Base-by-base conservation (phyloP, 2,888 invertebrate species). In the Sialis lutaria region DNA sequence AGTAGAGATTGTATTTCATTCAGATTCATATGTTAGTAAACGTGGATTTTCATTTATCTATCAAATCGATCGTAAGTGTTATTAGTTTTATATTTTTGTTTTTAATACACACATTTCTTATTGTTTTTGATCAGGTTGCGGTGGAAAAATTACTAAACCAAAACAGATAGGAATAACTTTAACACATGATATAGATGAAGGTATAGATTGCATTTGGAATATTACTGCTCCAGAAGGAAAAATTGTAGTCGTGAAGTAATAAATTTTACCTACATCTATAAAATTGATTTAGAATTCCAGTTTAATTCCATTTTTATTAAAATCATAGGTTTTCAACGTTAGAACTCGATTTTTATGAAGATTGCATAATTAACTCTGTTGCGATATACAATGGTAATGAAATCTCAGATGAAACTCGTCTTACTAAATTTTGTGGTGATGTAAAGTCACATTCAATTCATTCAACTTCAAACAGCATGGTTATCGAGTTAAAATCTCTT, bases 161-260 rank as follows among this genome's bases (percentile, higher is more conserved):
- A 67, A 68, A 6, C 53, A 67, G 8, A 69, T 87, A 40, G 60
- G 62, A 8, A 68, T 75, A 1, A 73, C 75, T 7, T 56, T n/a
- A n/a, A n/a, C 56, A 4, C 58, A 43, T 42, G 7, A 45, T 34
- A 44, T 12, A 5, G 32, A 30, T 34, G 64, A 65, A 31, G 64
- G 69, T 52, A 61, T 77, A 54, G 74, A 77, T 54, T 92, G 91
- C 60, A 66, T 72, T 0, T 93, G 92, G 92, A 62, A 72, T 48
- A 78, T 92, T 45, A 72, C 72, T 46, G 88, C 88, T 1, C 85
- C 82, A 1, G 53, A 57, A 13, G 70, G 72, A 50, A 76, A 81
- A 60, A 68, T 73, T 40, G 69, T 83, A 6, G 64, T 77, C 6
- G 55, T 87, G n/a, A 74, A 72, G 64, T 79, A 62, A 51, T 56